A percentile compares a stretch with the other conserved stretches of the same genome.
phyloP scores from a whole-genome alignment of 2,113 vertebrate genomes.

The Myiozetetes cayanensis region DNA sequence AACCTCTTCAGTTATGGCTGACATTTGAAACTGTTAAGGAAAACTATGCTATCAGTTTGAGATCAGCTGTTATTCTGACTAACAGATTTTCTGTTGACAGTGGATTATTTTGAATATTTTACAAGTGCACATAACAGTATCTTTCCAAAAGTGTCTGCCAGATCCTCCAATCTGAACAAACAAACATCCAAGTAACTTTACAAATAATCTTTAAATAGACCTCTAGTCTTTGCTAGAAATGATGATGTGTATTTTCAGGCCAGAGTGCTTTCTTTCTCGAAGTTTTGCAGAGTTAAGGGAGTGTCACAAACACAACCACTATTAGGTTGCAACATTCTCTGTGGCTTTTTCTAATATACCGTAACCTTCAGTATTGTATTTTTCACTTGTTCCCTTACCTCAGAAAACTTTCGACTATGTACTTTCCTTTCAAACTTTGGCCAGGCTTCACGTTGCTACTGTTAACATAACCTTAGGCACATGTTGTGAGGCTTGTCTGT shows the following conservation, averaged over 20 bases:
- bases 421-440: background rate
- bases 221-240: background rate
- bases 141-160: background rate
- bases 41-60: background rate
- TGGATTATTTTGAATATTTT: background rate
- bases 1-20: background rate
- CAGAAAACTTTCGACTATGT: background rate
- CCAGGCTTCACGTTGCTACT: background rate
- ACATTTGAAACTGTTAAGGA: background rate
- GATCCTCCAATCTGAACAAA: background rate
- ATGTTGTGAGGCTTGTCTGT: background rate
- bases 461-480: background rate
- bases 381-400: background rate
- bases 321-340: background rate
- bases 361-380: background rate
- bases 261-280: background rate
- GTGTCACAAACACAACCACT: background rate
- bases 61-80: background rate
- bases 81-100: background rate
- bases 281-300: background rate
- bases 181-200: background rate
- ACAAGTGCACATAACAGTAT: background rate
- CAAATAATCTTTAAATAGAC: background rate
- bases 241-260: background rate
- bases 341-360: background rate